A percentile compares a stretch with the other conserved stretches of the same genome.
Conservation (phyloP, 2,113 vertebrate genomes). For the Lipotes vexillifer region DNA sequence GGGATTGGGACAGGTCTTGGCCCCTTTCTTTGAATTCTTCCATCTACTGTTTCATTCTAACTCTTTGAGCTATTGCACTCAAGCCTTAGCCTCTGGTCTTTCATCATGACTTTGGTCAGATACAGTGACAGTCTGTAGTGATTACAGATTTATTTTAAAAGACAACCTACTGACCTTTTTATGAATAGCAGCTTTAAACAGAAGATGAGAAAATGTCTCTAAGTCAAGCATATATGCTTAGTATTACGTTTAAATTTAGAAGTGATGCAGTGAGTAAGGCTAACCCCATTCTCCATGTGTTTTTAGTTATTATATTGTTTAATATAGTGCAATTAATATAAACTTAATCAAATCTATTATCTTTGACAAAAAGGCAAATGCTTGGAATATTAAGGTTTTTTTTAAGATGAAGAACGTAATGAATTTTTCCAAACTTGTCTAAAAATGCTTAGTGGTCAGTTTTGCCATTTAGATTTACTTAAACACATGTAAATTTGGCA, state of each 20-base stretch:
- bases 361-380: slow-evolving; percentile 79
- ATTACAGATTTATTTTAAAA: slow-evolving; percentile 70
- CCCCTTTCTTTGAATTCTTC: slow-evolving; percentile 28
- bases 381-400: slow-evolving; percentile 76
- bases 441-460: slow-evolving; percentile 81
- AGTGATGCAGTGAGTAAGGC: slow-evolving; percentile 51
- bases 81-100: slow-evolving; percentile 43
- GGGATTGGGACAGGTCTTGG: slow-evolving; percentile 14
- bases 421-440: slow-evolving; percentile 76
- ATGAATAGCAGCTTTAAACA: slow-evolving; percentile 66
- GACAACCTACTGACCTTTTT: slow-evolving; percentile 57
- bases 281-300: slow-evolving; percentile 68
- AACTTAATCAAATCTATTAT: slow-evolving; percentile 83
- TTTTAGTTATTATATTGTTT: slow-evolving; percentile 76
- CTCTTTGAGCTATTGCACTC: slow-evolving; percentile 16
- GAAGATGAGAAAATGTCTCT: slow-evolving; percentile 18
- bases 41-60: slow-evolving; percentile 38
- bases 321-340: slow-evolving; percentile 79
- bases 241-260: slow-evolving; percentile 63
- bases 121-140: slow-evolving; percentile 51
- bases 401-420: slow-evolving; percentile 73
- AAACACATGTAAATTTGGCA: slow-evolving; percentile 81
- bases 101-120: slow-evolving; percentile 51
- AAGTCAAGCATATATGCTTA: slow-evolving; percentile 31
- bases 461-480: slow-evolving; percentile 78